A percentile compares a stretch with the other conserved stretches of the same genome.
Conservation (phyloP, 2,113 vertebrate species). For the Vidua chalybeata region DNA sequence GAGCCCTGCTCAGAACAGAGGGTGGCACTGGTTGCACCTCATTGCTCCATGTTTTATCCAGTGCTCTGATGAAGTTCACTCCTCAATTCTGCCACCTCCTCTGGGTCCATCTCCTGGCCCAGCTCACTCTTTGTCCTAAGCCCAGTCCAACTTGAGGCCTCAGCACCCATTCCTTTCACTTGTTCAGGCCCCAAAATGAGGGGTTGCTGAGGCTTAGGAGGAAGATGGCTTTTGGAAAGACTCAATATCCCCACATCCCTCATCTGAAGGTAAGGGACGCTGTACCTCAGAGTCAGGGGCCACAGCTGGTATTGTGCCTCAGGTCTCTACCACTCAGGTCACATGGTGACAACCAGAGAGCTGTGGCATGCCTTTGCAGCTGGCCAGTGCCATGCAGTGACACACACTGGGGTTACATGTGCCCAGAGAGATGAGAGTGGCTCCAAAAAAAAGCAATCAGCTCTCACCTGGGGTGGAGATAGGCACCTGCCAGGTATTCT, state of each 20-base stretch:
- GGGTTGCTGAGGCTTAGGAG: not conserved
- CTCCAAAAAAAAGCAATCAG: not conserved
- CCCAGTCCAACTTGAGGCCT: not conserved
- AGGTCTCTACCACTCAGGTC: not conserved
- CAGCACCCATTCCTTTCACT: not conserved
- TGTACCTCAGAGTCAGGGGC: not conserved
- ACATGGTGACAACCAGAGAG: not conserved
- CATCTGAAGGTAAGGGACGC: not conserved
- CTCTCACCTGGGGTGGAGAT: not conserved
- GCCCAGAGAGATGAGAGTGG: not conserved
- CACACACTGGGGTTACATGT: accelerated
- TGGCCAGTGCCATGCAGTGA: not conserved
- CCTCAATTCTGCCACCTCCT: not conserved
- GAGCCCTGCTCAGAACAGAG: not conserved
- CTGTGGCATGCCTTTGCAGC: not conserved
- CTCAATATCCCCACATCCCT: not conserved
- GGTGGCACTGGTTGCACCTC: not conserved
- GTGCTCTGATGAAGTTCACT: not conserved
- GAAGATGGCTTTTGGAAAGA: not conserved
- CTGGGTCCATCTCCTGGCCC: not conserved
- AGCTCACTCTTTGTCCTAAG: not conserved
- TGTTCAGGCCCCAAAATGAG: not conserved
- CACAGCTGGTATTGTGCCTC: not conserved
- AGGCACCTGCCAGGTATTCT: not conserved
- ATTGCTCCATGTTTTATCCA: not conserved